Percentiles rank a stretch among this genome's conserved stretches.
phyloP scores from a whole-genome alignment of 2,888 invertebrate species.

The Eupithecia inturbata region DNA sequence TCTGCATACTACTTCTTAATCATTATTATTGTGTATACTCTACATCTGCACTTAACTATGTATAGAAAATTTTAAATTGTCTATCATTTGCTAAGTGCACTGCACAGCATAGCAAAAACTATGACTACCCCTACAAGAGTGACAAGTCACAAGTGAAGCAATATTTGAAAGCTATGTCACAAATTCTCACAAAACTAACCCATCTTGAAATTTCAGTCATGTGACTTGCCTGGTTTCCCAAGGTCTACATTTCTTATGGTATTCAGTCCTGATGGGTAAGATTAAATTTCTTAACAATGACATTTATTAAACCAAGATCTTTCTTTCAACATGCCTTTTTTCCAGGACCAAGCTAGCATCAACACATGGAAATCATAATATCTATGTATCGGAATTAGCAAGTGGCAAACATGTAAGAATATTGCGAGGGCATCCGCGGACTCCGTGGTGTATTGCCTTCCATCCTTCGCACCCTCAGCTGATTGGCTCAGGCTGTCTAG shows the following conservation, averaged over 20 bases:
- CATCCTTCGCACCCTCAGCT: slow-evolving; percentile 93
- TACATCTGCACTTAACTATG: too few species aligned
- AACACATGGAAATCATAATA: slow-evolving; percentile 94
- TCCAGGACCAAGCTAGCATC: slow-evolving; percentile 92
- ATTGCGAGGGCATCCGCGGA: slow-evolving; percentile 92
- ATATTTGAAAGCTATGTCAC: background rate
- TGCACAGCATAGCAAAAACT: background rate
- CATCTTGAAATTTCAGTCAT: slow-evolving; percentile 78
- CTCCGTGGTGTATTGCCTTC: slow-evolving; percentile 96
- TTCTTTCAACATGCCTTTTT: slow-evolving; percentile 36
- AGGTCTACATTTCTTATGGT: slow-evolving; percentile 94
- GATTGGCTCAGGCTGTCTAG: slow-evolving; percentile 94
- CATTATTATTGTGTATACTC: too few species aligned
- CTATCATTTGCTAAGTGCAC: background rate
- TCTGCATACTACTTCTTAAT: background rate
- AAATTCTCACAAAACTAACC: slow-evolving; percentile 2
- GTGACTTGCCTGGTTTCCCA: slow-evolving; percentile 89
- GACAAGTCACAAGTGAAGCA: background rate
- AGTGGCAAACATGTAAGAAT: slow-evolving; percentile 91
- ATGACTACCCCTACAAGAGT: background rate
- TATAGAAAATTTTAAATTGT: background rate
- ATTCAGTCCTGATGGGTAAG: slow-evolving; percentile 94
- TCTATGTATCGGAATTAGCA: slow-evolving; percentile 91
- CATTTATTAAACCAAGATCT: background rate
- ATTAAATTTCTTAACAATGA: background rate